Evolutionary conservation across 2,797 vertebrate genomes (phyloP), one percentile per base, ranked within the genome.

Genomic region (Peromyscus melanophrys): DNA sequence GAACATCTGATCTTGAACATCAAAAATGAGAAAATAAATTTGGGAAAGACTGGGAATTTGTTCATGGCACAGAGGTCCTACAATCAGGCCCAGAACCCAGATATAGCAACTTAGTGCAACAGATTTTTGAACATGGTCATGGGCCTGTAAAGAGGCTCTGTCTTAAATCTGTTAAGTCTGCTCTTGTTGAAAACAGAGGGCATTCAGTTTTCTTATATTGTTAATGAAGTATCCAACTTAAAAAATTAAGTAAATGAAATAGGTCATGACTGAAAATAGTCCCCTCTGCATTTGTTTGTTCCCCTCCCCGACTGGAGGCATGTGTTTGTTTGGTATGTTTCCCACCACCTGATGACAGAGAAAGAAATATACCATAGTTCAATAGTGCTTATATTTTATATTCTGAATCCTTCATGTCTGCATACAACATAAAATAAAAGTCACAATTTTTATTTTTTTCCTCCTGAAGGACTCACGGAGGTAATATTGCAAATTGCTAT

Each of bases 151-250:
- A 29, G 4, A 89, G 27, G 34, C n/a, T 19, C 49, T 81, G 31
- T 23, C 55, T 52, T 63, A 21, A 93, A 40, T 55, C 31, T 69
- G 27, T 16, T 31, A 89, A 49, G 8, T 90, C n/a, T 34, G 2
- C 49, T 61, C 14, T 59, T 93, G 31, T 27, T 59, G 78, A 89
- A 96, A 93, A 92, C 10, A 85, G 46, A 90, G 57, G 77, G 93
- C 76, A 46, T 80, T 75, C 2, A 37, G 73, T n/a, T 93, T 82
- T 78, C 52, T 34, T 63, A 46, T 25, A 29, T 27, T 25, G 90
- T 31, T 91, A 83, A 90, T 46, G 21, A 94, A 92, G 4, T 29
- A 7, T 23, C 29, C 23, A 83, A 57, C 1, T 59, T 34, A 27
- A 4, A 76, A 63, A 46, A 17, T 4, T 19, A 84, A 84, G 17